Conservation (phyloP, 2,888 invertebrate genomes). For the Poecilus cupreus region DNA sequence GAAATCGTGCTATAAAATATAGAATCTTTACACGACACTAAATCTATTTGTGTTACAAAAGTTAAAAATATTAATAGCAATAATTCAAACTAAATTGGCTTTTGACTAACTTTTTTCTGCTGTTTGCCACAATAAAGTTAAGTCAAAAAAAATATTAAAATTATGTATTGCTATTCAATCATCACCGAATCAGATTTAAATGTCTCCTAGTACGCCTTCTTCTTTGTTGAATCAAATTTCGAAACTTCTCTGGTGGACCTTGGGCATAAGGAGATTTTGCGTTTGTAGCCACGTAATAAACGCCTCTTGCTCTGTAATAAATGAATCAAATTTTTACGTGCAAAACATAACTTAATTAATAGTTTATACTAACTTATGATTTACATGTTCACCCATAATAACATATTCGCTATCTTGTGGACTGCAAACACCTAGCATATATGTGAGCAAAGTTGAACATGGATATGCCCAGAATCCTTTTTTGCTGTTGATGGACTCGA, state of each 20-base stretch:
- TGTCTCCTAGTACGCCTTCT: slow-evolving; percentile 16
- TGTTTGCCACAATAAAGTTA: too few relatives aligned
- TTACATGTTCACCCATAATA: slow-evolving; percentile 90
- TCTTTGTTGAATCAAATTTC: slow-evolving; percentile 40
- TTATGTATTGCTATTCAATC: background rate
- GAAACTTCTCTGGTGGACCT: slow-evolving; percentile 82
- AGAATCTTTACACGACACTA: background rate
- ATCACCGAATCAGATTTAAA: background rate
- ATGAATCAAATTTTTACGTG: too few relatives aligned
- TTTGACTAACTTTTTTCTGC: background rate
- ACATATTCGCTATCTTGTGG: slow-evolving; percentile 87
- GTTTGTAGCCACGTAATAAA: slow-evolving; percentile 91
- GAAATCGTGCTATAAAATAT: background rate
- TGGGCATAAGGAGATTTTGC: slow-evolving; percentile 89
- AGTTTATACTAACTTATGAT: slow-evolving; percentile 79
- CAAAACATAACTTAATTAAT: background rate
- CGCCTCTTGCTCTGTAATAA: slow-evolving; percentile 81
- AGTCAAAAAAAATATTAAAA: too few relatives aligned
- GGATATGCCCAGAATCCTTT: slow-evolving; percentile 91
- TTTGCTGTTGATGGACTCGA: slow-evolving; percentile 88
- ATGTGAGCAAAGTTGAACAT: slow-evolving; percentile 87
- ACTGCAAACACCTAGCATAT: slow-evolving; percentile 88
- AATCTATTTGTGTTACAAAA: background rate
- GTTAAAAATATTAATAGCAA: too few relatives aligned
- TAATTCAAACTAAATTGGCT: too few relatives aligned